Base-by-base conservation (phyloP, 1,140 invertebrate species). In the Sesamia nonagrioides region DNA sequence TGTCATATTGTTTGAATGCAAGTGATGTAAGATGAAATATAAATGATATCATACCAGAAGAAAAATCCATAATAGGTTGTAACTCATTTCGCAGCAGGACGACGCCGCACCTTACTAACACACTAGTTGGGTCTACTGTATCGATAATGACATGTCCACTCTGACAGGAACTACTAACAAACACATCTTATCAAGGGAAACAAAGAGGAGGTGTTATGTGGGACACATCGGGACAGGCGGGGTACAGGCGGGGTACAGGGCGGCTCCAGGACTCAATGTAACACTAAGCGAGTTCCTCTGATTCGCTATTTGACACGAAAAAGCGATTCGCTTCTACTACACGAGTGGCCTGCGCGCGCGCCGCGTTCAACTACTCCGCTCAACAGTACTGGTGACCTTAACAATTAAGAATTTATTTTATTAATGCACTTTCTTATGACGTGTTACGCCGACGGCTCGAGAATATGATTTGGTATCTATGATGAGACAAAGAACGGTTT, bases 401-500 rank as follows among this genome's bases (percentile, higher is more conserved):
- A 88, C 90, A 93, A 93, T 92, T 94, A 94, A 89, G 79, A 86
- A 90, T 90, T 92, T 92, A 92, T 92, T 93, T 91, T 91, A 94
- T 91, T 92, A 93, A 91, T 92, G 90, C 89, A 94, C 92, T 94
- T 94, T 94, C 92, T 92, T 92, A 83, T 92, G 89, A 92, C 91
- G 89, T 89, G 79, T 82, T 76, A 81, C 80, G 56, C 72, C 61
- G 74, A 69, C 56, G 79, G 79, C 68, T 58, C 54, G 63, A 77
- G 54, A 81, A 80, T 60, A 78, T 69, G 17, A 68, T 50, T 63
- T 60, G 72, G 9, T 11, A 27, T 80, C 69, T 77, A 69, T 68
- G 80, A 86, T 81, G 76, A 78, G 72, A 85, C 77, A 83, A 83
- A 82, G 75, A 80, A 50, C 37, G 18, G 33, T 72, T 54, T 17